Evolutionary conservation across 1,140 invertebrate species (phyloP).

Genomic region (Drosophila funebris): DNA sequence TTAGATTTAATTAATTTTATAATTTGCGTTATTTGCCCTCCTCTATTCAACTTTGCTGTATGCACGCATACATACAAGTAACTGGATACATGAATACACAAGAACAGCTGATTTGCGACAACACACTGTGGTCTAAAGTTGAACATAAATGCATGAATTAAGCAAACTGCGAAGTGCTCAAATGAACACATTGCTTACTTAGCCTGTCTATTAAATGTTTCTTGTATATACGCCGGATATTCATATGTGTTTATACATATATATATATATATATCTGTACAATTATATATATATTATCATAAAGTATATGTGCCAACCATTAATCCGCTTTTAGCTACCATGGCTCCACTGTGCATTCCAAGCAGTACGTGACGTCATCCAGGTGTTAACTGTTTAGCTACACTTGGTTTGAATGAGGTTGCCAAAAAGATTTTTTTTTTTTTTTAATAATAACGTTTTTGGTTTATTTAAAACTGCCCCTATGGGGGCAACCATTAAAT

Average conservation of each 20-base stretch:
- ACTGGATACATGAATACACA: neutral
- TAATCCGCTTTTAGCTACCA: no score
- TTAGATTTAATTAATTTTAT: neutral
- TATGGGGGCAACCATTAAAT: no score
- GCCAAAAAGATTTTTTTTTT: no score
- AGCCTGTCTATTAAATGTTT: neutral
- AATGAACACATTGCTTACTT: neutral
- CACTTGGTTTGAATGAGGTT: neutral
- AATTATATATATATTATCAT: no score
- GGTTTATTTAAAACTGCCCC: no score
- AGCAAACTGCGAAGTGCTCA: neutral
- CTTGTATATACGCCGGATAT: neutral
- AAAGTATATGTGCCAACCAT: no score
- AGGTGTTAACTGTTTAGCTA: constrained; percentile 1
- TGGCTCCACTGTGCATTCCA: constrained; percentile 1
- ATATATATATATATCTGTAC: no score
- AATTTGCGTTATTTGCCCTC: neutral
- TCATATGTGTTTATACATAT: no score
- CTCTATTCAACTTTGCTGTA: neutral
- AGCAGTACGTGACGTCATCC: constrained; percentile 5
- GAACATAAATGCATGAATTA: neutral
- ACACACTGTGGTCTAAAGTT: constrained; percentile 6
- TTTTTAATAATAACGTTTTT: no score
- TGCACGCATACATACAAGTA: neutral
- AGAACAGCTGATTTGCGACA: constrained; percentile 25